Conservation (phyloP, 2,888 invertebrate species). For the Lycaena phlaeas region DNA sequence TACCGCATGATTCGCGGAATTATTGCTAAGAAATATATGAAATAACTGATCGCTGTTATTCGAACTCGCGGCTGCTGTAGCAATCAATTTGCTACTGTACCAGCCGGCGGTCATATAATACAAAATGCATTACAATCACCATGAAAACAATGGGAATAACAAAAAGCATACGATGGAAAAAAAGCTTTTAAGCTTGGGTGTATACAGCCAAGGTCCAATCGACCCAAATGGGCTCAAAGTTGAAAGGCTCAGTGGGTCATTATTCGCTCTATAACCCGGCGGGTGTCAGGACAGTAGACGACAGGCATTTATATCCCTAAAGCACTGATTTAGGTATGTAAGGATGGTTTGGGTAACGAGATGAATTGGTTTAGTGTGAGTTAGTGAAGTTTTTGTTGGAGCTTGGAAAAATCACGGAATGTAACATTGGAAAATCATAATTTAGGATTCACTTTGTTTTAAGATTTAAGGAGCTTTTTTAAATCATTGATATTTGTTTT, state of each 20-base stretch:
- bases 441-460: too few relatives aligned
- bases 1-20: too few relatives aligned
- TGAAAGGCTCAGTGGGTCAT: constrained; percentile 59
- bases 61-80: too few relatives aligned
- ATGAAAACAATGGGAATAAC: constrained; percentile 5
- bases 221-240: constrained; percentile 69
- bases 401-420: background rate
- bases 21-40: too few relatives aligned
- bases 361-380: constrained; percentile 41
- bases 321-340: constrained; percentile 61
- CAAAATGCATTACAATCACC: too few relatives aligned
- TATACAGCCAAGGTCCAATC: constrained; percentile 60
- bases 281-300: constrained; percentile 58
- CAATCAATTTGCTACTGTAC: too few relatives aligned
- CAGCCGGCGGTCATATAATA: too few relatives aligned
- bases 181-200: constrained; percentile 57
- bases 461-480: too few relatives aligned
- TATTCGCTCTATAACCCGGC: constrained; percentile 58
- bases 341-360: constrained; percentile 43
- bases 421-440: too few relatives aligned
- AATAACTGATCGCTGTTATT: too few relatives aligned
- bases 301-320: constrained; percentile 64
- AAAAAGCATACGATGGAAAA: constrained; percentile 30
- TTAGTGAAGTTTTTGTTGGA: constrained; percentile 19
- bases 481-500: too few relatives aligned